Base-by-base conservation (phyloP, 2,888 invertebrate genomes). In the Nomada hirtipes region DNA sequence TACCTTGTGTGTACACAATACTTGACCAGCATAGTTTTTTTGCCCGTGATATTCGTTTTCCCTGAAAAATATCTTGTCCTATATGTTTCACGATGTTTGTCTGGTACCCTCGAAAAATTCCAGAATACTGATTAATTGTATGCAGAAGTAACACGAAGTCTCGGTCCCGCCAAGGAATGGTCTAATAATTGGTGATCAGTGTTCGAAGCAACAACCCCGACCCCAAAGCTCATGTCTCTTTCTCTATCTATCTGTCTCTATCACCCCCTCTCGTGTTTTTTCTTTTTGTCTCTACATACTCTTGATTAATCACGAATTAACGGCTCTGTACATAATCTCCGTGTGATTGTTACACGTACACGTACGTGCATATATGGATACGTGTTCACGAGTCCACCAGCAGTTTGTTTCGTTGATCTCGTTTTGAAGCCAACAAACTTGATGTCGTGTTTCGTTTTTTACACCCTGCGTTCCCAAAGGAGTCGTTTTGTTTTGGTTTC, bases 281-380 rank as follows among this genome's bases (percentile, higher is more conserved):
- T 59, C 65, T 65, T 71, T 82, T 74, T 79, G 65, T 79, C 61
- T 79, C 65, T 80, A 47, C 75, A 70, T 52, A 63, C 71, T 60
- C 64, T 78, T 72, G 79, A 85, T 85, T 86, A 86, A 86, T 83
- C 77, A 85, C 75, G 76, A 81, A 86, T 86, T 86, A 87, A 87
- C 76, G 68, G 67, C 72, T 73, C 75, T 86, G 81, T 86, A 85
- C 60, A 87, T 86, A 87, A 86, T 83, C 42, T 61, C 79, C 83
- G 72, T 69, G 75, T 81, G 84, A 55, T 53, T 65, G 29, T 70
- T 36, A 52, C 65, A 65, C 36, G 50, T 36, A 42, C 36, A 64
- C 44, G 18, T 36, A 11, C 36, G 57, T 44, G 52, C 64, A 42
- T 65, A 74, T 68, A 68, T 52, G 76, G 20, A 44, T 64, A 72